phyloP scores from a whole-genome alignment of 2,797 vertebrate species.

The Erethizon dorsatum region DNA sequence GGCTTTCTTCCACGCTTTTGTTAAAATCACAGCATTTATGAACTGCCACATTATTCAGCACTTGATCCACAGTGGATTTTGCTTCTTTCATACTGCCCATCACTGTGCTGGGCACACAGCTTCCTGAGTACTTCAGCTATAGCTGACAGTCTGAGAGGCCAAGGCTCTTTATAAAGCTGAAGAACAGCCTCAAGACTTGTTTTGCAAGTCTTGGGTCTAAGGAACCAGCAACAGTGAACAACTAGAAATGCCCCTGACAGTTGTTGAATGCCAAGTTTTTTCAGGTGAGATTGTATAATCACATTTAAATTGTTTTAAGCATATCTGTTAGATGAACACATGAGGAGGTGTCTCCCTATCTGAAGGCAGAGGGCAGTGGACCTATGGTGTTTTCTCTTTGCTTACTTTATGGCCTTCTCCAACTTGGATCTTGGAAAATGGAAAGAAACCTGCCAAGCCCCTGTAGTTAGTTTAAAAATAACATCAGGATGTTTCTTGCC shows the following conservation, averaged over 20 bases:
- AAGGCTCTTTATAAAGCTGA: background rate
- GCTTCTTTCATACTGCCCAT: background rate
- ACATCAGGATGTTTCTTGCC: background rate
- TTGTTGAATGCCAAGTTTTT: constrained; percentile 16
- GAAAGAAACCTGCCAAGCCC: background rate
- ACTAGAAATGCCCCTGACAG: constrained; percentile 29
- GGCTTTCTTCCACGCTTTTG: constrained; percentile 32
- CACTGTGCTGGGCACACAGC: background rate
- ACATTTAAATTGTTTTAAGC: constrained; percentile 41
- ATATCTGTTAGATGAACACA: background rate
- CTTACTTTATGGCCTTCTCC: background rate
- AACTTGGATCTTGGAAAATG: background rate
- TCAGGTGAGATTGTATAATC: background rate
- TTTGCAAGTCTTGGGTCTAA: background rate
- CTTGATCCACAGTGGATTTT: background rate
- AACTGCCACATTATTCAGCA: constrained; percentile 7
- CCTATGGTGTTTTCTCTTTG: constrained; percentile 9
- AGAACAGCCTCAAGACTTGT: background rate
- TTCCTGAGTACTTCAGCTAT: background rate
- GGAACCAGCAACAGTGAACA: constrained; percentile 22
- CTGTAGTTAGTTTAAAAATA: constrained; percentile 54
- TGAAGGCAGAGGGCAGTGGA: background rate
- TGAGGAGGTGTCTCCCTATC: background rate
- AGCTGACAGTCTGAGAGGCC: background rate
- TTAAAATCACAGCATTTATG: background rate